Percentiles rank a stretch among this genome's conserved stretches.
These are phyloP conservation scores for Drosophila atripex DNA, from an alignment of 2,888 invertebrate species.

Conservation along the genomic window DNA sequence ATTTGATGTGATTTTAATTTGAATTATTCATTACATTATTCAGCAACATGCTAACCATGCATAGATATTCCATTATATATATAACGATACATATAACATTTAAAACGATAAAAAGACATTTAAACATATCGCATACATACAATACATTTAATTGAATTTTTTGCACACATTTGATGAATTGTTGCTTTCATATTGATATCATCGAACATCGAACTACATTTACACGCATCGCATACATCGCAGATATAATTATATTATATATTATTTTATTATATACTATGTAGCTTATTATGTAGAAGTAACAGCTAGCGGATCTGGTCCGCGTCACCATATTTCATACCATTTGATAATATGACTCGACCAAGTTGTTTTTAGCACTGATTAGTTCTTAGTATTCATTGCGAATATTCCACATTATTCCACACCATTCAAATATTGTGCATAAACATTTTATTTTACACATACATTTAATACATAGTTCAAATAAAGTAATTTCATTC, in stretches of 20 bases:
- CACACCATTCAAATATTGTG: constrained; percentile 23
- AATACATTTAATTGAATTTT: constrained; percentile 43
- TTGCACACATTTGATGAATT: constrained; percentile 58
- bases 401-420: constrained; percentile 29
- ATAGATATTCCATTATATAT: constrained; percentile 24
- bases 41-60: not conserved
- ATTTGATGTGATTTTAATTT: constrained; percentile 48
- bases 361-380: constrained; percentile 79
- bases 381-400: constrained; percentile 68
- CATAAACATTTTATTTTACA: constrained; percentile 19
- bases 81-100: too few species aligned
- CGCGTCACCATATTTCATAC: constrained; percentile 35
- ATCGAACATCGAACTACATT: constrained; percentile 61
- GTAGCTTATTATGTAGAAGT: constrained; percentile 7
- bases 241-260: constrained; percentile 38
- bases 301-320: constrained; percentile 26
- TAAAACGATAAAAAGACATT: constrained; percentile 9
- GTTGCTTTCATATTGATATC: constrained; percentile 79
- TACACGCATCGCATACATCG: constrained; percentile 25
- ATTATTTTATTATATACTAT: constrained; percentile 4
- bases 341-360: constrained; percentile 51
- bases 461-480: constrained; percentile 35
- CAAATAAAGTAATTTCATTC: constrained; percentile 38
- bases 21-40: constrained; percentile 28
- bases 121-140: constrained; percentile 38